A percentile compares a stretch with the other conserved stretches of the same genome.
These are phyloP conservation scores for Illadopsis cleaveri DNA, from an alignment of 2,113 vertebrate genomes.

Conservation along the genomic window DNA sequence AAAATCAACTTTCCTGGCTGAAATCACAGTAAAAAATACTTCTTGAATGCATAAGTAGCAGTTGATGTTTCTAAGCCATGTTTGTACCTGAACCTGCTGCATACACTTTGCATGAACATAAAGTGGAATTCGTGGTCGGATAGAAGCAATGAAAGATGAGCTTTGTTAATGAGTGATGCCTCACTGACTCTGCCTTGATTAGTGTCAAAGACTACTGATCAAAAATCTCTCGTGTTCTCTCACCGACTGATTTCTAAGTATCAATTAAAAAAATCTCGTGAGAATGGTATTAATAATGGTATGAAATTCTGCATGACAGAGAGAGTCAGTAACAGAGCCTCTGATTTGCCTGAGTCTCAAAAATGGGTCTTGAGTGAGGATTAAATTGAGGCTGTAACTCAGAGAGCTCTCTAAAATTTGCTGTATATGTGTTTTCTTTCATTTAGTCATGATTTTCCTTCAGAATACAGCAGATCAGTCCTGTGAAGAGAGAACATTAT, in stretches of 20 bases:
- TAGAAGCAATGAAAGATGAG: not conserved
- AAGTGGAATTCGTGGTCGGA: not conserved
- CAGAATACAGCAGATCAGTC: not conserved
- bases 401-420: not conserved
- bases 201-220: not conserved
- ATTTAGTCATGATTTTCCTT: not conserved
- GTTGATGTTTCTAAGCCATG: not conserved
- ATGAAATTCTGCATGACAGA: not conserved
- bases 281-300: not conserved
- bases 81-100: not conserved
- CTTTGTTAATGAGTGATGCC: not conserved
- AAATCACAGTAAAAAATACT: not conserved
- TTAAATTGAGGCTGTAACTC: not conserved
- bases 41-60: not conserved
- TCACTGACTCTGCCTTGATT: constrained; percentile 6
- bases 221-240: not conserved
- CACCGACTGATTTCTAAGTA: not conserved
- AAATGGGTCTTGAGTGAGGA: not conserved
- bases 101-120: not conserved
- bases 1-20: not conserved
- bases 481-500: not conserved
- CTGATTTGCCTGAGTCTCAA: not conserved
- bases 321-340: not conserved
- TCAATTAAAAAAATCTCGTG: not conserved
- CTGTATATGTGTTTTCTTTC: not conserved